These are phyloP conservation scores for Xestia sexstrigata DNA, from an alignment of 2,888 invertebrate species.

Conservation along the genomic window DNA sequence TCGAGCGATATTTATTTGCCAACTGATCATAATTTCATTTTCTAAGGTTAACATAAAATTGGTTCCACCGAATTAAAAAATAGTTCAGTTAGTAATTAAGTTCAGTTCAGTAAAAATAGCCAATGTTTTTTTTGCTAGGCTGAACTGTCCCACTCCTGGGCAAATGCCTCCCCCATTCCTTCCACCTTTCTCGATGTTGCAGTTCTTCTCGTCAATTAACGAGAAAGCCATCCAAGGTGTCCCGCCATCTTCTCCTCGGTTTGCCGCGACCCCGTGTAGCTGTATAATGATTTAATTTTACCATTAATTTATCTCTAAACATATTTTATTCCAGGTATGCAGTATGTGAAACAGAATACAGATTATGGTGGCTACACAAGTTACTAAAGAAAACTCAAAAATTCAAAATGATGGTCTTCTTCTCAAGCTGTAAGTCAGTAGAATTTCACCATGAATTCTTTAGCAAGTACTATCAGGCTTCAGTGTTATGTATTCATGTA, in stretches of 20 bases:
- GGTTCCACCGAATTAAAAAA: not conserved
- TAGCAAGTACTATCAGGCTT: conserved; percentile 96
- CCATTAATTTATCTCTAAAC: not conserved
- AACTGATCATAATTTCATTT: not conserved
- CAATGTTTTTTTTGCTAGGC: not conserved
- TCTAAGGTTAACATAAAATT: not conserved
- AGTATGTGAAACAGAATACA: conserved; percentile 97
- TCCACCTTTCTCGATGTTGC: no score
- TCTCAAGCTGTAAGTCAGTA: conserved; percentile 99
- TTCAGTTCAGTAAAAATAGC: not conserved
- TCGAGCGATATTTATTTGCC: no score
- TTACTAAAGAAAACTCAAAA: conserved; percentile 98
- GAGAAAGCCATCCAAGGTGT: no score
- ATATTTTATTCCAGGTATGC: conserved; percentile 92
- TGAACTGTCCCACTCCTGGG: no score
- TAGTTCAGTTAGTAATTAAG: no score
- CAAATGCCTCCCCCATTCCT: no score
- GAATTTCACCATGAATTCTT: conserved; percentile 98
- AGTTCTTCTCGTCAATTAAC: no score
- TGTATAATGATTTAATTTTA: not conserved
- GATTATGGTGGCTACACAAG: conserved; percentile 98
- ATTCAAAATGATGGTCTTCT: conserved; percentile 98
- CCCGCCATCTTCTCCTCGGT: no score
- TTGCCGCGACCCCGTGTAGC: no score
- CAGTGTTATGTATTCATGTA: conserved; percentile 98